phyloP scores from a whole-genome alignment of 1,140 invertebrate genomes.

The Potamilus streckersoni region DNA sequence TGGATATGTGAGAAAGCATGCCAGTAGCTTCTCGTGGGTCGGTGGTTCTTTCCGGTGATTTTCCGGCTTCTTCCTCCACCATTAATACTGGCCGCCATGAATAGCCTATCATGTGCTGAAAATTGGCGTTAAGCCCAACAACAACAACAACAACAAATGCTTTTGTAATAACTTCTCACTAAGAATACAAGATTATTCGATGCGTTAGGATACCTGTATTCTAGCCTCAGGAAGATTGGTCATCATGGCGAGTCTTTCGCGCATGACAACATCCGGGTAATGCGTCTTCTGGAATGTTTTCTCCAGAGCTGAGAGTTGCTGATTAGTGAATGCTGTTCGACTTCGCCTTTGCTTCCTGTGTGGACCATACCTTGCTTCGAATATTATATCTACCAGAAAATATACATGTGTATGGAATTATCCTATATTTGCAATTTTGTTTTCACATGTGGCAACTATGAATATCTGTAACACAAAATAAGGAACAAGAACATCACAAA shows the following conservation, averaged over 20 bases:
- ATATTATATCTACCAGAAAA: conserved; percentile 53
- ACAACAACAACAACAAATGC: no score
- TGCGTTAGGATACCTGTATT: conserved; percentile 78
- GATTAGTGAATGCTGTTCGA: conserved; percentile 92
- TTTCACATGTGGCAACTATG: not conserved
- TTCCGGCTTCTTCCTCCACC: no score
- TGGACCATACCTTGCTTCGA: conserved; percentile 63
- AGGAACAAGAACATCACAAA: not conserved
- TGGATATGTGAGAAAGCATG: no score
- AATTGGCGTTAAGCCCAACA: no score
- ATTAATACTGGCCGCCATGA: no score
- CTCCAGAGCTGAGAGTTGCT: conserved; percentile 94
- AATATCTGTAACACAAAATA: not conserved
- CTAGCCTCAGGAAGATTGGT: conserved; percentile 93
- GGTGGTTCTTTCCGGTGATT: no score
- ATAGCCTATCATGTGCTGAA: no score
- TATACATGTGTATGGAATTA: not conserved
- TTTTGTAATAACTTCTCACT: conserved; percentile 1
- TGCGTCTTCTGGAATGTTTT: conserved; percentile 95
- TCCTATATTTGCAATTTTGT: not conserved
- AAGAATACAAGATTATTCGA: not conserved
- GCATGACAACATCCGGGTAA: conserved; percentile 92
- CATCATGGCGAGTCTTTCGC: conserved; percentile 89
- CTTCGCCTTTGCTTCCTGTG: conserved; percentile 88
- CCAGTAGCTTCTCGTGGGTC: no score